A percentile compares a stretch with the other conserved stretches of the same genome.
Evolutionary conservation across 2,113 vertebrate species (phyloP).

Genomic region (Otus sunia): DNA sequence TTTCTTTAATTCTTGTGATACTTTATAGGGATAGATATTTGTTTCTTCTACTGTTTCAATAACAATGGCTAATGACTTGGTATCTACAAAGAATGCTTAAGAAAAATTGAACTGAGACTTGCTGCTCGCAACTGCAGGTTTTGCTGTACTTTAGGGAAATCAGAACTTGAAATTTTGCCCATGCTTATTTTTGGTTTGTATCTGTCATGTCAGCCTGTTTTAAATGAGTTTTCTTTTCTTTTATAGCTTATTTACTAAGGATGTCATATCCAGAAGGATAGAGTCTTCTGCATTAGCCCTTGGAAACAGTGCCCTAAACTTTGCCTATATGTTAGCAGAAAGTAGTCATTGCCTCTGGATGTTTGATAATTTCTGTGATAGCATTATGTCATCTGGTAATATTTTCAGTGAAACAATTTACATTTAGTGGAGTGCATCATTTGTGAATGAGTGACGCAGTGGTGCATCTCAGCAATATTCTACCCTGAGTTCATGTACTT

Average conservation of each 20-base stretch:
- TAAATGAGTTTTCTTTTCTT: background rate
- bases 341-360: background rate
- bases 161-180: background rate
- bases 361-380: background rate
- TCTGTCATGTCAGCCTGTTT: background rate
- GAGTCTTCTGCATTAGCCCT: background rate
- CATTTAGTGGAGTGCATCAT: background rate
- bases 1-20: background rate
- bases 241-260: background rate
- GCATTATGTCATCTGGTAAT: background rate
- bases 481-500: fast-evolving
- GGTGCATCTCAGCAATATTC: background rate
- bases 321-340: background rate
- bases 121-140: background rate
- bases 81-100: background rate
- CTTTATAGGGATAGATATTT: background rate
- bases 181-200: background rate
- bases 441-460: background rate
- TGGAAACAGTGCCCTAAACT: background rate
- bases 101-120: slow-evolving; percentile 10
- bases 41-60: background rate
- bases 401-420: background rate
- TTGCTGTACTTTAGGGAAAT: slow-evolving; percentile 13
- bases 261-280: background rate
- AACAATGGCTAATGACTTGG: background rate